These are phyloP conservation scores for Lydus trimaculatus DNA, from an alignment of 2,888 invertebrate species.

Conservation along the genomic window DNA sequence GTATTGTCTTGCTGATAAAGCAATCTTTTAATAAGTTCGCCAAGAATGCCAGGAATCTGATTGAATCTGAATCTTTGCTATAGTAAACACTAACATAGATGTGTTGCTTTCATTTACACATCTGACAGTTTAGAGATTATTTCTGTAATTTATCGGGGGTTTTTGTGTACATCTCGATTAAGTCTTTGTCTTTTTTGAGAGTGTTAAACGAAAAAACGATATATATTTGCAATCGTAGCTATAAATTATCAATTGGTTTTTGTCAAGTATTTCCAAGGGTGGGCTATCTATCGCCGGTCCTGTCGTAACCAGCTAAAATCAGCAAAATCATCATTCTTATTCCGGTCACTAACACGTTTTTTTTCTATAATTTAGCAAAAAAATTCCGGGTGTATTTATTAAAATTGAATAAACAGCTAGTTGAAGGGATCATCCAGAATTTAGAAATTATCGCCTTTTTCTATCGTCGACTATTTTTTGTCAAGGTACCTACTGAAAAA, in stretches of 20 bases:
- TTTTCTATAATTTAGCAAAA: neutral
- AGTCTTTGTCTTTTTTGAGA: neutral
- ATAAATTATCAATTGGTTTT: neutral
- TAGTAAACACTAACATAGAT: conserved; percentile 15
- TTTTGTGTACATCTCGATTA: neutral
- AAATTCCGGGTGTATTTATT: neutral
- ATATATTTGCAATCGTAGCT: neutral
- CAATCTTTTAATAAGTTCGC: conserved; percentile 57
- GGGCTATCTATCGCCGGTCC: neutral
- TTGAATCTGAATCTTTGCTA: conserved; percentile 43
- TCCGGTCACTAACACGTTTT: neutral
- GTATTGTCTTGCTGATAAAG: conserved; percentile 56
- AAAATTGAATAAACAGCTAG: neutral
- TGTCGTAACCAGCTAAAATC: conserved; percentile 6
- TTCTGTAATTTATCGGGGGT: conserved; percentile 1
- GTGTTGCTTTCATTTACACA: conserved; percentile 22
- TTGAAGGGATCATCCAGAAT: neutral
- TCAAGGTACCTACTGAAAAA: too few species aligned
- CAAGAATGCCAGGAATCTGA: conserved; percentile 51
- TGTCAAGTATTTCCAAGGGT: neutral
- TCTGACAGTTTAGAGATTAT: conserved; percentile 32
- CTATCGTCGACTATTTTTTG: neutral
- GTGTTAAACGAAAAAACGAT: neutral
- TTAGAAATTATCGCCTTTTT: neutral
- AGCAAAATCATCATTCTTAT: conserved; percentile 1